A percentile compares a stretch with the other conserved stretches of the same genome.
Conservation (phyloP, 2,113 vertebrate genomes). For the Gavialis gangeticus region DNA sequence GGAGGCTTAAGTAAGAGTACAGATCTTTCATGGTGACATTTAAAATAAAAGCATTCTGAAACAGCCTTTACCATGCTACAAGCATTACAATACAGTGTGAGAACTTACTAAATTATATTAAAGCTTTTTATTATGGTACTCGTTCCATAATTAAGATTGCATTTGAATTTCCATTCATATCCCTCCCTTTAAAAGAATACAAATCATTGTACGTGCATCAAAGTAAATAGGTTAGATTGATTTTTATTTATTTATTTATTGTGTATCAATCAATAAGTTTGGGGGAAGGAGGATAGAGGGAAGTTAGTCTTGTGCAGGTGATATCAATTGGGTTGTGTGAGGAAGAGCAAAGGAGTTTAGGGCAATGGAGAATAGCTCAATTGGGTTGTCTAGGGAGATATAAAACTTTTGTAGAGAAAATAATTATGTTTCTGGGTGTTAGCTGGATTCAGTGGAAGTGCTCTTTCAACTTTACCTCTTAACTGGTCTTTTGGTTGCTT, state of each 20-base stretch:
- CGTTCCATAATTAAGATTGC: constrained; percentile 35
- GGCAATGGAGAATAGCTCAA: neutral
- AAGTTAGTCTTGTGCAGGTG: neutral
- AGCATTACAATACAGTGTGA: constrained; percentile 7
- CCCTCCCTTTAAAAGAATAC: neutral
- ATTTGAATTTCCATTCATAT: constrained; percentile 20
- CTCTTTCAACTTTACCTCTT: neutral
- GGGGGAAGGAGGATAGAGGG: too few relatives aligned
- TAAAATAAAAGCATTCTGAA: constrained; percentile 48
- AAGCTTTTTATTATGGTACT: constrained; percentile 25
- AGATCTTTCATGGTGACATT: constrained; percentile 36
- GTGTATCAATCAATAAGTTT: too few relatives aligned
- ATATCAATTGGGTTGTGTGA: constrained; percentile 3
- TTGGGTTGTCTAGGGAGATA: neutral
- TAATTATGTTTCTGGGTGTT: neutral
- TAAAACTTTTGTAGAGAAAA: neutral
- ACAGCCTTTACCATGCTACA: neutral
- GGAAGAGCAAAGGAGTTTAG: neutral
- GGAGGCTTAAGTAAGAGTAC: neutral
- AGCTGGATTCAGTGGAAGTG: neutral
- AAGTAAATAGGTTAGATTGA: neutral
- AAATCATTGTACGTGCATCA: constrained; percentile 16
- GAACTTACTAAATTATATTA: constrained; percentile 9
- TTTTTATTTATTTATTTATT: neutral
- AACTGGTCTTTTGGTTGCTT: neutral